A percentile compares a stretch with the other conserved stretches of the same genome.
phyloP scores from a whole-genome alignment of 2,888 invertebrate species.

The Lochmaea crataegi region DNA sequence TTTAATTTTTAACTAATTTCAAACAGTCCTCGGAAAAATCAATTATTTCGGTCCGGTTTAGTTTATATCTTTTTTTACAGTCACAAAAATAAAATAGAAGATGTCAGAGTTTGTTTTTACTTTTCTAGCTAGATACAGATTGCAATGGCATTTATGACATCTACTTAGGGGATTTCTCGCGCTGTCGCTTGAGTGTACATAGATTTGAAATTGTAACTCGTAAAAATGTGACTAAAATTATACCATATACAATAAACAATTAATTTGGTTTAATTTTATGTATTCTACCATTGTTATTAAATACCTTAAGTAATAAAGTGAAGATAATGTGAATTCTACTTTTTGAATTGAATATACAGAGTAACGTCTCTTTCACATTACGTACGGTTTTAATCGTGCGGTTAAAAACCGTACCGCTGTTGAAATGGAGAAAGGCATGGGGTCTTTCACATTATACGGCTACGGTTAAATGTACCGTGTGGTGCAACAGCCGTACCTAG shows the following conservation, averaged over 20 bases:
- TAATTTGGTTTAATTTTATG: background rate
- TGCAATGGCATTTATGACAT: too few species aligned
- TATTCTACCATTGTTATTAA: background rate
- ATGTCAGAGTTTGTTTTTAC: constrained; percentile 12
- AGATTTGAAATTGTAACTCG: background rate
- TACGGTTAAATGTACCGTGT: too few species aligned
- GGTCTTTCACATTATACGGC: too few species aligned
- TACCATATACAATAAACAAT: background rate
- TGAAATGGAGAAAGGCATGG: too few species aligned
- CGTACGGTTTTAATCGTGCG: too few species aligned
- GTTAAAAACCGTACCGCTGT: too few species aligned
- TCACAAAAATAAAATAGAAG: constrained; percentile 8
- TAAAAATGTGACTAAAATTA: background rate
- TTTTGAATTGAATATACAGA: too few species aligned
- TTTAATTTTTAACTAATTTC: background rate
- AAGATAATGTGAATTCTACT: too few species aligned
- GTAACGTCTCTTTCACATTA: too few species aligned
- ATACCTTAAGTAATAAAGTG: background rate
- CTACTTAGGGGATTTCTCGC: background rate
- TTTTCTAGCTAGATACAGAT: background rate
- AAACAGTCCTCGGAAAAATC: background rate
- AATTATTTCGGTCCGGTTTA: background rate
- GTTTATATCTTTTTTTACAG: constrained; percentile 1
- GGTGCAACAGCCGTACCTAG: too few species aligned
- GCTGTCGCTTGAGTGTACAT: background rate